Base-by-base conservation (phyloP, 2,797 vertebrate genomes). In the Rhinichthys osculus region DNA sequence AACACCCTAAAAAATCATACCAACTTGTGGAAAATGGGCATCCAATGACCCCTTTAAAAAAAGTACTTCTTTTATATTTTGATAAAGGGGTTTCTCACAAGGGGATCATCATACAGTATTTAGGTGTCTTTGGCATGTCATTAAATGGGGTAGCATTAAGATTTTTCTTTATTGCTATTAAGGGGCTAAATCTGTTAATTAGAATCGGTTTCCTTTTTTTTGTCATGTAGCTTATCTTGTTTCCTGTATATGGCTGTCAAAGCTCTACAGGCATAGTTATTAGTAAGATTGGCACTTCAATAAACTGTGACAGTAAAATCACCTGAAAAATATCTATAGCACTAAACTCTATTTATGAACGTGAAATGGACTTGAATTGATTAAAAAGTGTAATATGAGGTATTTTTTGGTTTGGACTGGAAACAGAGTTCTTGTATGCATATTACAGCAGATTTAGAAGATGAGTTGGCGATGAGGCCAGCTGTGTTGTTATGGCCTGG, bases 401-500 rank as follows among this genome's bases (percentile, higher is more conserved):
- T 30, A 19, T 35, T 79, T 72, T 30, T 66, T 30, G 40, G 16
- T 33, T 33, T 67, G 78, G 78, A 33, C 33, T 71, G 23, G 47
- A 52, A 59, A 73, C 35, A 70, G 7, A 69, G 16, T 47, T 67
- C 21, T 40, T 77, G 62, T 40, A 38, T 77, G 47, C 44, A 54
- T 44, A 59, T 79, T 50, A 62, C 42, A 64, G 13, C 62, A 66
- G n/a, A 64, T 85, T 71, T 62, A 21, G 77, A 35, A 35, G 67
- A 62, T 67, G 64, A 52, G 62, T 57, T 78, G 10, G 17, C 1
- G 13, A 44, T 44, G 62, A 30, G 62, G n/a, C 77, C 84, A 80
- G 69, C 76, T 80, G 84, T 79, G 27, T 84, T 84, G 81, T 78
- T 69, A 79, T 52, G 70, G 1, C 54, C 27, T 54, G 21, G 52